These are phyloP conservation scores for Agrochola lota DNA, from an alignment of 2,888 invertebrate genomes.

Conservation along the genomic window DNA sequence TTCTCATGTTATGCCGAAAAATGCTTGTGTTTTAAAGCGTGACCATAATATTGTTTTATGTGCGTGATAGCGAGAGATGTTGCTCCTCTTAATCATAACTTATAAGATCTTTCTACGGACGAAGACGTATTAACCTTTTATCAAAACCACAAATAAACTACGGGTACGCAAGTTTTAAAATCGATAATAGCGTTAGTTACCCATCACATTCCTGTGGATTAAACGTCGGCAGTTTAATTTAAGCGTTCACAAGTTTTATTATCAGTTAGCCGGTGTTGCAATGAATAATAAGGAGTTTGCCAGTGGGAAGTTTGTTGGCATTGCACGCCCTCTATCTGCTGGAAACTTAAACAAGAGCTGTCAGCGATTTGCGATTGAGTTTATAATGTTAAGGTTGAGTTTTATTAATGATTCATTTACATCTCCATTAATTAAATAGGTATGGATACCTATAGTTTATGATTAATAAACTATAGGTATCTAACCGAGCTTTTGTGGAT, in stretches of 20 bases:
- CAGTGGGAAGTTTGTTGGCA: constrained; percentile 71
- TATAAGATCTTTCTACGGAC: too few species aligned
- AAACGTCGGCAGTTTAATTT: constrained; percentile 76
- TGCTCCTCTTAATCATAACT: too few species aligned
- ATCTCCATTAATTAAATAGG: background rate
- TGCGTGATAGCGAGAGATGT: too few species aligned
- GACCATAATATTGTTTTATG: background rate
- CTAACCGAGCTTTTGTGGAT: background rate
- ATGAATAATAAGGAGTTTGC: constrained; percentile 83
- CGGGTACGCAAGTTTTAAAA: constrained; percentile 7
- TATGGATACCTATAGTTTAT: background rate
- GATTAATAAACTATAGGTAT: too few species aligned
- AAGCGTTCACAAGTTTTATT: constrained; percentile 81
- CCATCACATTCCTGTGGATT: constrained; percentile 63
- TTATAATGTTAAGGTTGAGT: constrained; percentile 23
- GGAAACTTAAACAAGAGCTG: constrained; percentile 66
- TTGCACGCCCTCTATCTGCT: constrained; percentile 52
- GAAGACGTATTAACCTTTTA: background rate
- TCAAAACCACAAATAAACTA: constrained; percentile 1
- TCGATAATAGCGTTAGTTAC: constrained; percentile 43
- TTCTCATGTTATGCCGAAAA: background rate
- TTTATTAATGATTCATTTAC: constrained; percentile 7
- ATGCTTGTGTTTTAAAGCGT: background rate
- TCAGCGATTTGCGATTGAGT: constrained; percentile 56
- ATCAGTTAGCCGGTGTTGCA: constrained; percentile 81